A percentile compares a stretch with the other conserved stretches of the same genome.
These are phyloP conservation scores for Elephantulus edwardii DNA, from an alignment of 2,113 vertebrate genomes.

Conservation along the genomic window DNA sequence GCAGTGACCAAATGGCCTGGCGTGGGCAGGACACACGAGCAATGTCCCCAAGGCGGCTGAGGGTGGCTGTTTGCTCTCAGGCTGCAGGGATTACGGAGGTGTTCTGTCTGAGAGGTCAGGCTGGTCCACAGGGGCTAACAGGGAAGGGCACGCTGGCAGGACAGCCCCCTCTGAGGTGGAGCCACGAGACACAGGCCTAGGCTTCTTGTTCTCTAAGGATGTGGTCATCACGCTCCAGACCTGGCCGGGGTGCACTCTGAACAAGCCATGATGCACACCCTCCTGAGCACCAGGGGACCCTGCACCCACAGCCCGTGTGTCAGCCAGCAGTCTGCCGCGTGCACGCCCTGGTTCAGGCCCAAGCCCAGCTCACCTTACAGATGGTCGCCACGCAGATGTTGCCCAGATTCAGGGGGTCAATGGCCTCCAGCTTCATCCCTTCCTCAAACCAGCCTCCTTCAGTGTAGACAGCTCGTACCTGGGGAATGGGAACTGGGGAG, in stretches of 20 bases:
- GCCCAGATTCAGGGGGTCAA: constrained; percentile 95
- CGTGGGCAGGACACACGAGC: background rate
- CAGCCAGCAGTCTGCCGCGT: no score
- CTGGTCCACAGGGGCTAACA: background rate
- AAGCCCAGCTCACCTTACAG: constrained; percentile 88
- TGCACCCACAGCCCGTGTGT: no score
- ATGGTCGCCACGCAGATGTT: constrained; percentile 98
- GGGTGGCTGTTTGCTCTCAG: background rate
- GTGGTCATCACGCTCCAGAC: rapidly evolving
- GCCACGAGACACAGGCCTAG: background rate
- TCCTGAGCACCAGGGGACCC: no score
- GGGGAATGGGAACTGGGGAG: background rate
- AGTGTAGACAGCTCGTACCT: constrained; percentile 92
- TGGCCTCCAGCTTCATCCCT: constrained; percentile 97
- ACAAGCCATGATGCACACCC: no score
- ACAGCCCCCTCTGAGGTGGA: no score
- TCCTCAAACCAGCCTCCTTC: constrained; percentile 92
- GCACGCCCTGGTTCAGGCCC: rapidly evolving
- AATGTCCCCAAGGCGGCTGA: rapidly evolving
- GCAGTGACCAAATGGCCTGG: rapidly evolving
- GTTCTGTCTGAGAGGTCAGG: no score
- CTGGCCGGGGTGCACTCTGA: background rate
- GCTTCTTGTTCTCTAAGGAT: background rate
- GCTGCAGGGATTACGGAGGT: background rate
- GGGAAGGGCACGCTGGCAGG: background rate